Evolutionary conservation across 2,888 invertebrate genomes (phyloP).

Genomic region (Hypomecis punctinalis): DNA sequence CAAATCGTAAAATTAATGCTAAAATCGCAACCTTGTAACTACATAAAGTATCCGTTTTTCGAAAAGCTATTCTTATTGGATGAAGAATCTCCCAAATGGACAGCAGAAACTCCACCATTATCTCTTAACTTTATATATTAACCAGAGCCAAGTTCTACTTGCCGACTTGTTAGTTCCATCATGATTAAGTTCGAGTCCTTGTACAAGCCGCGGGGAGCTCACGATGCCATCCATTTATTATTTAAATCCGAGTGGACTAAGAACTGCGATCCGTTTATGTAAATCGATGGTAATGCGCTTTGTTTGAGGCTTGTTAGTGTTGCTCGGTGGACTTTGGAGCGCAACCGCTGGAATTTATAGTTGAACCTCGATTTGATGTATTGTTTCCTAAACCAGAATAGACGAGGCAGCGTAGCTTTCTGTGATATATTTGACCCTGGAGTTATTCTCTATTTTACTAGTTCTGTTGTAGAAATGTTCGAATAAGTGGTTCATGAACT

Average conservation of each 20-base stretch:
- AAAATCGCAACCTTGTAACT: neutral
- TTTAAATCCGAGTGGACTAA: conserved; percentile 70
- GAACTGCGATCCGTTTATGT: conserved; percentile 72
- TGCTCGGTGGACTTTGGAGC: conserved; percentile 33
- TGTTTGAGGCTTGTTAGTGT: conserved; percentile 52
- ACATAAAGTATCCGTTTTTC: neutral
- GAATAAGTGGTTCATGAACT: too few relatives aligned
- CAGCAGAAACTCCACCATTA: conserved; percentile 9
- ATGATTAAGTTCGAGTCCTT: conserved; percentile 21
- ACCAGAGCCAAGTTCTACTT: conserved; percentile 15
- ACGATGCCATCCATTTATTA: conserved; percentile 64
- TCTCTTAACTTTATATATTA: conserved; percentile 18
- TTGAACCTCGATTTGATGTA: conserved; percentile 3
- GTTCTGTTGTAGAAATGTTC: too few relatives aligned
- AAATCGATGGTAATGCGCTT: conserved; percentile 70
- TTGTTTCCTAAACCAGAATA: conserved; percentile 4
- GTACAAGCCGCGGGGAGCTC: conserved; percentile 44
- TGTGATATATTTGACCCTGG: too few relatives aligned
- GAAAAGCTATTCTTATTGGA: neutral
- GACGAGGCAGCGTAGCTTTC: neutral
- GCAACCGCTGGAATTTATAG: conserved; percentile 26
- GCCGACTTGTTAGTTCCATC: conserved; percentile 24
- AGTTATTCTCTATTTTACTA: too few relatives aligned
- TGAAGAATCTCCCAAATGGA: conserved; percentile 9
- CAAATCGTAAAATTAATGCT: too few relatives aligned